Conservation (phyloP, 2,797 vertebrate genomes). For the Rhinoraja longicauda region DNA sequence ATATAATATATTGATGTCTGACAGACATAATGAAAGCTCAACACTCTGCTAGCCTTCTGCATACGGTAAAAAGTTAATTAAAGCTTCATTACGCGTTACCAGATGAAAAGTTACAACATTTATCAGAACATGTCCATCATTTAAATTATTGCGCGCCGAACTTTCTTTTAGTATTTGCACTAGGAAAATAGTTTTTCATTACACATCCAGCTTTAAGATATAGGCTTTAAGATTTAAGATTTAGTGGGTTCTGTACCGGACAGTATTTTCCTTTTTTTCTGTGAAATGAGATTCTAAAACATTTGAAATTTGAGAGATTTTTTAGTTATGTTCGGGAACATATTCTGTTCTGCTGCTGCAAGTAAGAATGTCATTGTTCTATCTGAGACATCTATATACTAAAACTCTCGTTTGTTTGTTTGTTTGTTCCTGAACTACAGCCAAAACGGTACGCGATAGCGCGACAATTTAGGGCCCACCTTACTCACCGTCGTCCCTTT, state of each 20-base stretch:
- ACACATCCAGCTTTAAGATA: background rate
- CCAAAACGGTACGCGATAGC: too few relatives aligned
- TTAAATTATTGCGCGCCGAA: background rate
- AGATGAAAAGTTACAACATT: conserved; percentile 2
- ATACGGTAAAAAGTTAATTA: conserved; percentile 23
- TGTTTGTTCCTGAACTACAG: too few relatives aligned
- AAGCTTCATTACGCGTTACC: conserved; percentile 2
- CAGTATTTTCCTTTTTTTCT: background rate
- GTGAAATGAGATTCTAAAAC: background rate
- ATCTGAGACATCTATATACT: too few relatives aligned
- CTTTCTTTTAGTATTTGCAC: background rate
- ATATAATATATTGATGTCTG: background rate
- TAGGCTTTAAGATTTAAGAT: too few relatives aligned
- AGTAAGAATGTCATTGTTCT: too few relatives aligned
- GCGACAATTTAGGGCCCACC: too few relatives aligned
- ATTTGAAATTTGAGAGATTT: too few relatives aligned
- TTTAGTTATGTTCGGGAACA: too few relatives aligned
- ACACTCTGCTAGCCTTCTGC: background rate
- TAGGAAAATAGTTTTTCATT: background rate
- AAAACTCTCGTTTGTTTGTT: too few relatives aligned
- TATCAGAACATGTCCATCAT: background rate
- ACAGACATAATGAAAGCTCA: background rate
- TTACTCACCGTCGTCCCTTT: too few relatives aligned
- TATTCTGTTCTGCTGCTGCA: too few relatives aligned
- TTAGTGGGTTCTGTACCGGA: background rate